Evolutionary conservation across 37 sponge, comb jelly and placozoan genomes (phyloP).

Genomic region (Amphimedon queenslandica): DNA sequence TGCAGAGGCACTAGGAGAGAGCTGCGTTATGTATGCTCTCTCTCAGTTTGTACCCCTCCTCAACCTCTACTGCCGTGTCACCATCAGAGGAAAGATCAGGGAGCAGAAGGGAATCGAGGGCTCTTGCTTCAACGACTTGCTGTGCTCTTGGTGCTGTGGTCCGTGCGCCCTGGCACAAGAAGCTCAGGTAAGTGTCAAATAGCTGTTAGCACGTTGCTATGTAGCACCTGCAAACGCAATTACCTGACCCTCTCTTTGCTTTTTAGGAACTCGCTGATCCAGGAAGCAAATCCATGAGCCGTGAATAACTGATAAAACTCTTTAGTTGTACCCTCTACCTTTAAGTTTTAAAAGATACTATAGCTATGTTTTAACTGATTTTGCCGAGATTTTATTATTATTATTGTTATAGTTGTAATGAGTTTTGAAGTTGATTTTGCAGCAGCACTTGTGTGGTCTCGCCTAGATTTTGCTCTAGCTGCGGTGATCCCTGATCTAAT

Average conservation of each 20-base stretch:
- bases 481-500: too few species aligned
- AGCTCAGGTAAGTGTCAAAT: not conserved
- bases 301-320: not conserved
- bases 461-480: too few species aligned
- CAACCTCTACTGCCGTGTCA: slow-evolving; percentile 30
- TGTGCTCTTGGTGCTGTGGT: slow-evolving; percentile 32
- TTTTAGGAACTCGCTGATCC: not conserved
- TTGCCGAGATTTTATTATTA: too few species aligned
- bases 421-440: too few species aligned
- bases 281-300: not conserved
- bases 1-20: slow-evolving; percentile 65
- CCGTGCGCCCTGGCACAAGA: slow-evolving; percentile 36
- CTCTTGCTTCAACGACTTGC: slow-evolving; percentile 40
- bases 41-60: slow-evolving; percentile 56
- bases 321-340: too few species aligned
- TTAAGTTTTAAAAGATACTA: too few species aligned
- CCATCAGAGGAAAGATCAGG: slow-evolving; percentile 50
- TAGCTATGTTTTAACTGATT: too few species aligned
- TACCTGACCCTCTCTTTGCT: not conserved
- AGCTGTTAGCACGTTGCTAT: not conserved
- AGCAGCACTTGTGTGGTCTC: too few species aligned
- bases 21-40: slow-evolving; percentile 57
- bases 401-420: too few species aligned
- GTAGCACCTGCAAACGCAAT: not conserved
- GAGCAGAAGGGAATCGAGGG: slow-evolving; percentile 82